These are phyloP conservation scores for Amitus sp. DNA, from an alignment of 2,888 invertebrate genomes.

Conservation along the genomic window DNA sequence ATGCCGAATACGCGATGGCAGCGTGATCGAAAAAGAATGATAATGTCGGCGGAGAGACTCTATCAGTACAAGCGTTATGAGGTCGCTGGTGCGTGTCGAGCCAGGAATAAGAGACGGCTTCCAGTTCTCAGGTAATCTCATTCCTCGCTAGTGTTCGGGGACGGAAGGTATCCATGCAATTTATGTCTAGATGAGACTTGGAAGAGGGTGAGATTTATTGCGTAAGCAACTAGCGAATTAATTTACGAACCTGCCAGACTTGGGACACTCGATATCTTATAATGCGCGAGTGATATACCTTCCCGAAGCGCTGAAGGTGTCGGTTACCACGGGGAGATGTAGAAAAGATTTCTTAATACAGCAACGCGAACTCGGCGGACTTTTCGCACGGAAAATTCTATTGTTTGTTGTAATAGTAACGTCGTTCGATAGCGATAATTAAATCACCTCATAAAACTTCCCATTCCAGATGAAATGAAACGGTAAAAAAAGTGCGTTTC, in stretches of 20 bases:
- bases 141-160: not conserved
- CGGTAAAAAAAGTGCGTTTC: too few relatives aligned
- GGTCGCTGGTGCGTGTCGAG: not conserved
- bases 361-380: not conserved
- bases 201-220: constrained; percentile 25
- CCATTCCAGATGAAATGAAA: too few relatives aligned
- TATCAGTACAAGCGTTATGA: too few relatives aligned
- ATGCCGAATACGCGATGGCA: not conserved
- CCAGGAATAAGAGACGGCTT: not conserved
- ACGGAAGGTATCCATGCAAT: constrained; percentile 24
- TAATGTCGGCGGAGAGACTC: too few relatives aligned
- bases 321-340: constrained; percentile 31
- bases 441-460: too few relatives aligned
- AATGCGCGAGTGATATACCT: constrained; percentile 34
- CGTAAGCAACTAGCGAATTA: constrained; percentile 13
- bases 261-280: constrained; percentile 39
- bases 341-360: constrained; percentile 16
- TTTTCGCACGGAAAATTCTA: not conserved
- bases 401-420: too few relatives aligned
- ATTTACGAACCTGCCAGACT: constrained; percentile 39
- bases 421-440: too few relatives aligned
- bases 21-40: not conserved
- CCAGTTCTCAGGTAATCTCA: not conserved
- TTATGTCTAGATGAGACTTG: constrained; percentile 28
- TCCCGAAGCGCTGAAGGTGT: constrained; percentile 15